Conservation (phyloP, 2,888 invertebrate genomes). For the Sinodicranocentrus sp. region DNA sequence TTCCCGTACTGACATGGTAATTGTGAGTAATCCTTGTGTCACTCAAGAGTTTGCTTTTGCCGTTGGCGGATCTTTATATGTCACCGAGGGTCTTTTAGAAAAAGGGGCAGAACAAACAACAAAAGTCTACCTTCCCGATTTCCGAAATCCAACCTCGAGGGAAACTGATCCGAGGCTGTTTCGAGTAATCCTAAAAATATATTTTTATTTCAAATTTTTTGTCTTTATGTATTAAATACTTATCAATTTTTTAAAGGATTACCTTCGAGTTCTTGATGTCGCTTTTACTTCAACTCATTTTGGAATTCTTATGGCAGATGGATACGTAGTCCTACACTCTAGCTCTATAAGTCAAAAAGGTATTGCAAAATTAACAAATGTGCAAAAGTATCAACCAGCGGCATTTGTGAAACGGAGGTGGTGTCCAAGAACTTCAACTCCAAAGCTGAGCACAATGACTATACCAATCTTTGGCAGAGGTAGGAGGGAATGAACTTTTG, state of each 20-base stretch:
- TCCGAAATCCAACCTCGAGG: neutral
- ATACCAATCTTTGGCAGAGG: conserved; percentile 58
- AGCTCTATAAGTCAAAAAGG: conserved; percentile 41
- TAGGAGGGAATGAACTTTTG: too few relatives aligned
- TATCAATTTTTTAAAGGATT: too few relatives aligned
- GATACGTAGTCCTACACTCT: conserved; percentile 56
- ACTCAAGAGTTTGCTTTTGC: conserved; percentile 66
- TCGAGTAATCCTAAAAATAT: too few relatives aligned
- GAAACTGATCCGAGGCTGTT: too few relatives aligned
- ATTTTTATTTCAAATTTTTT: too few relatives aligned
- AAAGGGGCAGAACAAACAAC: neutral
- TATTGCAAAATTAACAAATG: conserved; percentile 11
- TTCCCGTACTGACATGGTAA: conserved; percentile 39
- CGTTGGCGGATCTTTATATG: conserved; percentile 46
- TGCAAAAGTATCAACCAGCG: conserved; percentile 32
- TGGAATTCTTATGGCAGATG: conserved; percentile 46
- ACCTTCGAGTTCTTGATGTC: conserved; percentile 42
- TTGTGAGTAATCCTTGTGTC: conserved; percentile 59
- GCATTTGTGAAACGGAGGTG: conserved; percentile 61
- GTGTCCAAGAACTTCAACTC: conserved; percentile 60
- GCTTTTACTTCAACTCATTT: conserved; percentile 69
- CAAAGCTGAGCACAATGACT: conserved; percentile 47
- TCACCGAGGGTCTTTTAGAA: conserved; percentile 35
- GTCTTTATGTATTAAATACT: too few relatives aligned
- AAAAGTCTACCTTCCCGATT: conserved; percentile 31